These are phyloP conservation scores for Ennomos quercinarius DNA, from an alignment of 2,888 invertebrate species.

Conservation along the genomic window DNA sequence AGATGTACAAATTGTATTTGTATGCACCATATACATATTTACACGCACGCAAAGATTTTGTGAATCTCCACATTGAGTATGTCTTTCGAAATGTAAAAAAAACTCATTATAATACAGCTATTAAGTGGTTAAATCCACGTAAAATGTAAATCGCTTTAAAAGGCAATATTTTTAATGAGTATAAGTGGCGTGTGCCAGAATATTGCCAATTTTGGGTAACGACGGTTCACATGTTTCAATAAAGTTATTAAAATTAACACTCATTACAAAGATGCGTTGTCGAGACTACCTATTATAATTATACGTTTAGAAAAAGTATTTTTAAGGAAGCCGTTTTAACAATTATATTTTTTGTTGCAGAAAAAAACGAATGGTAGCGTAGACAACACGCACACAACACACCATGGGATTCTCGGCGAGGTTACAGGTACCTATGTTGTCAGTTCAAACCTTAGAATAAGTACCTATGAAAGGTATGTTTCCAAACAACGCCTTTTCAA, in stretches of 20 bases:
- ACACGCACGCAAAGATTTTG: conserved; percentile 7
- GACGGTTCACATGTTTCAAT: conserved; percentile 26
- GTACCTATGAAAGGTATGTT: too few relatives aligned
- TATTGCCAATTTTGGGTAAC: conserved; percentile 23
- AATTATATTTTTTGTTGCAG: conserved; percentile 61
- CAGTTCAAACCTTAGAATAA: too few relatives aligned
- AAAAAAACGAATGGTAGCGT: conserved; percentile 56
- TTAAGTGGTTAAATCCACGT: conserved; percentile 42
- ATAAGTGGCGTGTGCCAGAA: conserved; percentile 11
- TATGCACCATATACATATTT: too few relatives aligned
- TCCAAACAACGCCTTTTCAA: too few relatives aligned
- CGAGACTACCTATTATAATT: conserved; percentile 7
- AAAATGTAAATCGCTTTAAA: conserved; percentile 44
- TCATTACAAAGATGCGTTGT: conserved; percentile 7
- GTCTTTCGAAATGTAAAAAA: conserved; percentile 41
- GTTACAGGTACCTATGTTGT: conserved; percentile 67
- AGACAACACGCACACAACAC: conserved; percentile 51
- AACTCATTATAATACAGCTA: conserved; percentile 41
- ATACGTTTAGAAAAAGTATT: conserved; percentile 4
- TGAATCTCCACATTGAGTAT: conserved; percentile 37
- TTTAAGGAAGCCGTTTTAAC: not conserved
- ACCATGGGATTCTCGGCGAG: conserved; percentile 65
- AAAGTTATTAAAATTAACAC: conserved; percentile 41
- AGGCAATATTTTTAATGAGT: conserved; percentile 19
- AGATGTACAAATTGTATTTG: too few relatives aligned